Evolutionary conservation across 2,888 invertebrate species (phyloP).

Genomic region (Melikaiella ostensackeni): DNA sequence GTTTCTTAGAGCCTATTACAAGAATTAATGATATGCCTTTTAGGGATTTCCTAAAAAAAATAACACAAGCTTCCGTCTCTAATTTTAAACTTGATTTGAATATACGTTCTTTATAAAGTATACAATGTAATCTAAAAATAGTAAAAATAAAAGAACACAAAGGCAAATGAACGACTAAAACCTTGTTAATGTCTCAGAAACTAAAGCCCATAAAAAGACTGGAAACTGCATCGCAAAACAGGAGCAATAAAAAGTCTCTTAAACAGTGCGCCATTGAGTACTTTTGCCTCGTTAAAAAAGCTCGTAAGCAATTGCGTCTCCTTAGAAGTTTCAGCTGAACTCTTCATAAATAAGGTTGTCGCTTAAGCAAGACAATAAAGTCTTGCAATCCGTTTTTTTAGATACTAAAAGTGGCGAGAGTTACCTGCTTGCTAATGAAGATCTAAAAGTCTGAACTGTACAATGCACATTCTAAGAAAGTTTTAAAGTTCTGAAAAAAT

Average conservation of each 20-base stretch:
- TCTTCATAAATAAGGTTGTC: not conserved
- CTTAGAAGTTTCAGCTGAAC: not conserved
- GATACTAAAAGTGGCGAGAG: not conserved
- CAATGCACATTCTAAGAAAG: not conserved
- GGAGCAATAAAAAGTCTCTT: not conserved
- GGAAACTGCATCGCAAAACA: not conserved
- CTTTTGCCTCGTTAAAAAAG: conserved; percentile 3
- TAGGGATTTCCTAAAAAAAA: too few species aligned
- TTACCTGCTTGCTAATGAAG: not conserved
- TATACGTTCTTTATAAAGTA: not conserved
- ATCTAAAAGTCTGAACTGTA: not conserved
- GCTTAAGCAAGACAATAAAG: not conserved
- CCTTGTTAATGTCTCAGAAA: not conserved
- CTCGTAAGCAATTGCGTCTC: not conserved
- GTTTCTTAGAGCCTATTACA: too few species aligned
- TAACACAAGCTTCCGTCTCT: too few species aligned
- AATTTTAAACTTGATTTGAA: not conserved
- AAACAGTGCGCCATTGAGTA: not conserved
- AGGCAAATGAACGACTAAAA: not conserved
- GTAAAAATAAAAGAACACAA: not conserved
- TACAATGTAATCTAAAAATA: not conserved
- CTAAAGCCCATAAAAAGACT: not conserved
- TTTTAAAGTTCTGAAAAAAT: not conserved
- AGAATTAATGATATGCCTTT: too few species aligned
- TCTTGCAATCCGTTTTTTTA: not conserved